Evolutionary conservation across 2,888 invertebrate species (phyloP).

Genomic region (Brachylomia viminalis): DNA sequence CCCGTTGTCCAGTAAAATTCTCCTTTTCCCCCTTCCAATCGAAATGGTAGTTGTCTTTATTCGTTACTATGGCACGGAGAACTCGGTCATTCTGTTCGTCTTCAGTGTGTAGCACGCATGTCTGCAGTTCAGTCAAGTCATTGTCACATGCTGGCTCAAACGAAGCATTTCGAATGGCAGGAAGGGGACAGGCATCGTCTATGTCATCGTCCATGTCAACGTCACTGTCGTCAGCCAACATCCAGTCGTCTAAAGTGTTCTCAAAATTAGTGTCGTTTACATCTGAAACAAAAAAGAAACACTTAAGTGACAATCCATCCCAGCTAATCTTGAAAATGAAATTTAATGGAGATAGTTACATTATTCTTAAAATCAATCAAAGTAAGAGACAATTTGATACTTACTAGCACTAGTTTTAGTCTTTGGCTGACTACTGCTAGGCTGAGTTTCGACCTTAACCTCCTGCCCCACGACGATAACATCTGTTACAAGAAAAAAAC

Average conservation of each 20-base stretch:
- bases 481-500: too few relatives aligned
- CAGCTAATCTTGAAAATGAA: too few relatives aligned
- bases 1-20: conserved; percentile 45
- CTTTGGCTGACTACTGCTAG: too few relatives aligned
- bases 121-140: background rate
- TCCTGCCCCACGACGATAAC: too few relatives aligned
- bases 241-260: background rate
- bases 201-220: background rate
- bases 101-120: background rate
- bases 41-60: background rate
- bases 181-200: background rate
- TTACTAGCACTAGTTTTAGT: too few relatives aligned
- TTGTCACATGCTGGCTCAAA: background rate
- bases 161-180: background rate
- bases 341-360: too few relatives aligned
- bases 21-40: background rate
- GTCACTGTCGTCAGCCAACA: background rate
- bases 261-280: background rate
- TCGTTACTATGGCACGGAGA: background rate
- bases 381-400: too few relatives aligned
- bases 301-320: too few relatives aligned
- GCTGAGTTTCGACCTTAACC: too few relatives aligned
- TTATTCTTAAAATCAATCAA: too few relatives aligned
- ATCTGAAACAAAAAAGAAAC: conserved; percentile 7
- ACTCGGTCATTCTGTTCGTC: background rate